Evolutionary conservation across 1,140 invertebrate genomes (phyloP), one percentile per base, ranked within the genome.

Genomic region (Argopecten irradians): DNA sequence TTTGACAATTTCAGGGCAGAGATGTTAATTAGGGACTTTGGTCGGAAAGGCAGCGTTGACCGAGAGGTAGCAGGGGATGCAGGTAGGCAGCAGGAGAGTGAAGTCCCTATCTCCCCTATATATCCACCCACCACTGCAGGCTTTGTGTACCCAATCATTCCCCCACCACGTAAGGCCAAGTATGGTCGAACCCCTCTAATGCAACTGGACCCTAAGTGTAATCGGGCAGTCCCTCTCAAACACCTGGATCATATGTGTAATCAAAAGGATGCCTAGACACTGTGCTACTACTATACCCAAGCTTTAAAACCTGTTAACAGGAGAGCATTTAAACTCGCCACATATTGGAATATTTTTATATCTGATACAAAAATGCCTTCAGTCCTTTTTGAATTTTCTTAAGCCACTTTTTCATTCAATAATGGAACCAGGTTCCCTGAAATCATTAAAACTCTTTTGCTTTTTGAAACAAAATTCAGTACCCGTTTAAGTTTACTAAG

Each of bases 31-130:
- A 88, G 82, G 43, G 89, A 90, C 86, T 87, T 86, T 33, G 87
- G 46, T 43, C 88, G 87, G 83, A 88, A 88, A 34, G 82, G 33
- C 85, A 85, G 86, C 35, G 28, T 86, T 22, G 71, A 82, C 82
- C 34, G 82, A 41, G 89, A 88, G 19, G 13, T 87, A 35, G 83
- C 83, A n/a, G 89, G 89, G 85, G 89, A 90, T 87, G 89, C 87
- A 90, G 89, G 89, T 90, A 90, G 87, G 85, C 86, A 85, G 43
- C 71, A 83, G 32, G n/a, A 39, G 32, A 43, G 85, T 35, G 85
- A 82, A 34, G n/a, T 71, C 55, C 55, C 55, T 28, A 71, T 71
- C 55, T 71, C 55, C 55, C 55, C 55, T 71, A 71, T 71, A 71
- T 71, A 71, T 16, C 55, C 55, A 3, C 43, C 43, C 3, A 71